Conservation (phyloP, 2,113 vertebrate species). For the Enhydra lutris region DNA sequence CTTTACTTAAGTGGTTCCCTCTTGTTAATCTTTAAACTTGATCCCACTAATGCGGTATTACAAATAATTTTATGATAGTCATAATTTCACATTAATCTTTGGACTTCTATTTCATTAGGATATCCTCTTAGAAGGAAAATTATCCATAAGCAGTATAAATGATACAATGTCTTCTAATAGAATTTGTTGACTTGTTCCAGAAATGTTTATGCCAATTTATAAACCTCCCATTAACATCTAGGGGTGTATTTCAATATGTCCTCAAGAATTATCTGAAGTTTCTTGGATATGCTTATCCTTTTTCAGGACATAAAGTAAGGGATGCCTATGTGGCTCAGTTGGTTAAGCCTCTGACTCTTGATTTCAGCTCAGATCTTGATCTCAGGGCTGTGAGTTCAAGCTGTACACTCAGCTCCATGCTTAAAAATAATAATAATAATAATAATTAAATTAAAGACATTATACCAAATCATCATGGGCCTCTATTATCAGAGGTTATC, state of each 20-base stretch:
- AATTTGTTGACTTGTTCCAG: neutral
- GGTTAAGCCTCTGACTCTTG: neutral
- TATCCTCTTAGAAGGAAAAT: neutral
- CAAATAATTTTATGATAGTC: neutral
- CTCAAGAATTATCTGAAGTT: neutral
- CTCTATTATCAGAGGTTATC: neutral
- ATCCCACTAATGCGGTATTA: neutral
- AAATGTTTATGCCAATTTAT: neutral
- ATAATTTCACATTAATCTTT: neutral
- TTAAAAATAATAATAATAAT: neutral
- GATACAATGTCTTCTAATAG: neutral
- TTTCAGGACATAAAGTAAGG: neutral
- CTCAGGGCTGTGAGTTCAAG: neutral
- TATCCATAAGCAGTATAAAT: neutral
- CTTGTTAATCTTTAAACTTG: neutral
- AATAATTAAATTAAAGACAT: neutral
- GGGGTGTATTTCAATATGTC: neutral
- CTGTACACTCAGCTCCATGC: neutral
- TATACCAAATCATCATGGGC: neutral
- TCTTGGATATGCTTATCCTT: neutral
- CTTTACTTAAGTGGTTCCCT: neutral
- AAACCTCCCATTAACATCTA: neutral
- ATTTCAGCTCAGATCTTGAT: neutral
- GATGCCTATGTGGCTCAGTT: neutral
- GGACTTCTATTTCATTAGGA: neutral